Evolutionary conservation across 2,113 vertebrate genomes (phyloP).

Genomic region (Trematomus loennbergii): DNA sequence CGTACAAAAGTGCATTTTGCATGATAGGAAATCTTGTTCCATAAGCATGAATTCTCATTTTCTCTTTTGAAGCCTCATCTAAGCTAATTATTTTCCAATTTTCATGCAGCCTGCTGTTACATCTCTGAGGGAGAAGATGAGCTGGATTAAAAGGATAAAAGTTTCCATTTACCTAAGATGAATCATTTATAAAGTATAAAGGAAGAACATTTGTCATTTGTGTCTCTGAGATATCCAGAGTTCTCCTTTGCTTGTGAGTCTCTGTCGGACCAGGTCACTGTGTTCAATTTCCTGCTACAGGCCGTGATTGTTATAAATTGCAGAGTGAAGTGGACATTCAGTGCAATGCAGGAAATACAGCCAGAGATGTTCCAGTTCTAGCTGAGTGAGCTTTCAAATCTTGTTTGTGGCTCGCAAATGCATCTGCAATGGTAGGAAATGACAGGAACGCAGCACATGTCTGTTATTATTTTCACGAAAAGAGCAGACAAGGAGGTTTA

Average conservation of each 20-base stretch:
- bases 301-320: conserved; percentile 43
- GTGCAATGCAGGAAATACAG: conserved; percentile 34
- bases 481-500: no score
- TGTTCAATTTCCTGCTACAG: conserved; percentile 64
- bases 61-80: conserved; percentile 25
- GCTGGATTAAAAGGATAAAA: conserved; percentile 53
- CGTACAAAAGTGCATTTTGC: no score
- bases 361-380: conserved; percentile 37
- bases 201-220: conserved; percentile 66
- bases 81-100: conserved; percentile 15
- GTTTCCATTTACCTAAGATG: conserved; percentile 66
- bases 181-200: conserved; percentile 70
- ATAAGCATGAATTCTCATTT: conserved; percentile 9
- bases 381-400: conserved; percentile 41
- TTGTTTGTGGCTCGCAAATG: conserved; percentile 34
- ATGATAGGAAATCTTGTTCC: background rate
- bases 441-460: background rate
- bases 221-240: conserved; percentile 41
- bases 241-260: conserved; percentile 28
- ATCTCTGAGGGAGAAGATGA: conserved; percentile 52
- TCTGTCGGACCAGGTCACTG: conserved; percentile 46
- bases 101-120: conserved; percentile 10
- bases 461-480: no score
- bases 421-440: background rate
- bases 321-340: conserved; percentile 45